Conservation (phyloP, 2,797 vertebrate species). For the Ptychobarbus kaznakovi region DNA sequence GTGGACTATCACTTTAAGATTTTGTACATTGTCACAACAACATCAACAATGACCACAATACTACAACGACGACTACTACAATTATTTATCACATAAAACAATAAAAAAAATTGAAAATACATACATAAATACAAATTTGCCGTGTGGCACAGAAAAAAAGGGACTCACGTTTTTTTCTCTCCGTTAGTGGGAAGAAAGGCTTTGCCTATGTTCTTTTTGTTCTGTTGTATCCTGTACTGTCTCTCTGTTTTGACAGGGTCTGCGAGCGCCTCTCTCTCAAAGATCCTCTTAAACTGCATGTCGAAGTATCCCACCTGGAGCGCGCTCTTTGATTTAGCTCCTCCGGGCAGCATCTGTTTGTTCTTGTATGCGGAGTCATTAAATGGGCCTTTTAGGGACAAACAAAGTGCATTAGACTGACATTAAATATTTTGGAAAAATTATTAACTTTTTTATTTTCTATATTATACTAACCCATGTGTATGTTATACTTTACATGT, state of each 20-base stretch:
- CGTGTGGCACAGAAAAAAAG: neutral
- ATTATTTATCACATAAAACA: neutral
- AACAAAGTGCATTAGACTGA: slow-evolving; percentile 6
- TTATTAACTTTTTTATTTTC: neutral
- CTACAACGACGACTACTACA: neutral
- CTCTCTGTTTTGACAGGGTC: slow-evolving; percentile 79
- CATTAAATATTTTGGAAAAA: neutral
- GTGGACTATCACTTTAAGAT: neutral
- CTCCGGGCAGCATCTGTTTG: slow-evolving; percentile 82
- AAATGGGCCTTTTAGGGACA: slow-evolving; percentile 77
- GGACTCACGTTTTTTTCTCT: slow-evolving; percentile 82
- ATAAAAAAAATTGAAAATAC: neutral
- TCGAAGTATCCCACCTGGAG: slow-evolving; percentile 88
- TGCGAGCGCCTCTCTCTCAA: slow-evolving; percentile 82
- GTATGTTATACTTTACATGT: neutral
- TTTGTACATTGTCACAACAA: neutral
- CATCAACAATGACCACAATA: neutral
- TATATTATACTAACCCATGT: neutral
- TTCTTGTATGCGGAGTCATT: slow-evolving; percentile 84
- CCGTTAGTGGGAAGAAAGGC: slow-evolving; percentile 84
- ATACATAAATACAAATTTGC: neutral
- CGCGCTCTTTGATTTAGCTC: slow-evolving; percentile 74
- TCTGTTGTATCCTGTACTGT: slow-evolving; percentile 78
- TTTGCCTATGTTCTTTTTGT: slow-evolving; percentile 85
- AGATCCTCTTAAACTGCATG: slow-evolving; percentile 79